Base-by-base conservation (phyloP, 2,797 vertebrate genomes). In the Ptychadena robeensis region DNA sequence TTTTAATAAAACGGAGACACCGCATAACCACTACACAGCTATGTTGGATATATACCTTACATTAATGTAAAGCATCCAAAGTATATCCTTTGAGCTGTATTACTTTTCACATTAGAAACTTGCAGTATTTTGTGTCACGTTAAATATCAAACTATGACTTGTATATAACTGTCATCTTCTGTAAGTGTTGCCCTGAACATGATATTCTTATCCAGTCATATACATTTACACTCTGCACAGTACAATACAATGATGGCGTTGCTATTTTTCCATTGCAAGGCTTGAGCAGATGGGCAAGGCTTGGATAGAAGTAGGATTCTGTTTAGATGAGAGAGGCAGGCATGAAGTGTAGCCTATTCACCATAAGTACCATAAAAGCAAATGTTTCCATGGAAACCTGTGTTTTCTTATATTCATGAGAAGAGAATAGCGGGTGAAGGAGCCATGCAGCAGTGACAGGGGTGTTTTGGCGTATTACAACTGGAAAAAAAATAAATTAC, bases 281-380 rank as follows among this genome's bases (percentile, higher is more conserved):
- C 25, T 35, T 22, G 32, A 79, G 82, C 82, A 79, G 76, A 83
- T 83, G 82, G 82, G 64, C 27, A 79, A 79, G 63, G 63, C 69
- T 83, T 61, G 71, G 75, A 27, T 57, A 73, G 25, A 78, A 70
- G 72, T n/a, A 68, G 75, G 38, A 59, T 74, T 74, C 48, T 69
- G 70, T 80, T 77, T 68, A 80, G 70, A 38, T 69, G 73, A 79
- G 61, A 73, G 72, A 82, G 65, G 68, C 63, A 74, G 69, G 63
- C 77, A 35, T 84, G 77, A 80, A 80, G 77, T 74, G 82, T 84
- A 84, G 76, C 82, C 82, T 84, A 80, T 84, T 80, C 77, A 84
- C 77, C 70, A 79, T 28, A 59, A 84, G 82, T 84, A 80, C 82
- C 71, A 80, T 69, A 74, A 84, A 84, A 72, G 77, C 64, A 68